These are phyloP conservation scores for Triops longicaudatus DNA, from an alignment of 1,140 invertebrate species.

Conservation along the genomic window DNA sequence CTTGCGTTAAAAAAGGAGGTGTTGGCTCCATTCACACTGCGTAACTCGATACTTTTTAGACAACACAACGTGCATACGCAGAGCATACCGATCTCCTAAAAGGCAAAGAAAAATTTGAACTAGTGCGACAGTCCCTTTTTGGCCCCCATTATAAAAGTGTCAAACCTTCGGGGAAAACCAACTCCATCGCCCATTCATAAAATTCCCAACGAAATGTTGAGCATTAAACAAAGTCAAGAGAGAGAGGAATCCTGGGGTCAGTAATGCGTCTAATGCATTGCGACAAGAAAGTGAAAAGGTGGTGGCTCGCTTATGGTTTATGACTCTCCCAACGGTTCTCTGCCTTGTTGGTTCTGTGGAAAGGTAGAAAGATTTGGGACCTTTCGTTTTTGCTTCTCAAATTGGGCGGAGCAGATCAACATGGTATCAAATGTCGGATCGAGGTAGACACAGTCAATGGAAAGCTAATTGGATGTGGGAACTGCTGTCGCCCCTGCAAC, in stretches of 20 bases:
- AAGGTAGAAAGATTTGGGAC: background rate
- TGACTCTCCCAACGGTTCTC: background rate
- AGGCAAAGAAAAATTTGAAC: background rate
- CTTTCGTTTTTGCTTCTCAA: background rate
- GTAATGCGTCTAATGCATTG: slow-evolving; percentile 5
- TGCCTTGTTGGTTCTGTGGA: background rate
- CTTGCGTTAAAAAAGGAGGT: background rate
- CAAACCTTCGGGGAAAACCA: background rate
- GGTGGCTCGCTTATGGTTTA: background rate
- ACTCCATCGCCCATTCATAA: background rate
- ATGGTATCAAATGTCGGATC: slow-evolving; percentile 9
- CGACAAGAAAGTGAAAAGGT: slow-evolving; percentile 11
- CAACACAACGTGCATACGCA: background rate
- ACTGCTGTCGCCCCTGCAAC: background rate
- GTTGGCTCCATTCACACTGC: background rate
- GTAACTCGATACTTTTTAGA: background rate
- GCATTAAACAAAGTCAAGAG: slow-evolving; percentile 12
- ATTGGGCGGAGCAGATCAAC: slow-evolving; percentile 5
- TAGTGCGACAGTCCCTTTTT: background rate
- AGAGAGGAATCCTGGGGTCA: background rate
- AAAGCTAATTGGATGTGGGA: slow-evolving; percentile 15
- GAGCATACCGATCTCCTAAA: background rate
- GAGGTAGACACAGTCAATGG: slow-evolving; percentile 7
- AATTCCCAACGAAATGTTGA: background rate
- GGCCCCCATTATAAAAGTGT: background rate